A percentile compares a stretch with the other conserved stretches of the same genome.
phyloP scores from a whole-genome alignment of 2,797 vertebrate genomes.

The Sebastes trivittatus region DNA sequence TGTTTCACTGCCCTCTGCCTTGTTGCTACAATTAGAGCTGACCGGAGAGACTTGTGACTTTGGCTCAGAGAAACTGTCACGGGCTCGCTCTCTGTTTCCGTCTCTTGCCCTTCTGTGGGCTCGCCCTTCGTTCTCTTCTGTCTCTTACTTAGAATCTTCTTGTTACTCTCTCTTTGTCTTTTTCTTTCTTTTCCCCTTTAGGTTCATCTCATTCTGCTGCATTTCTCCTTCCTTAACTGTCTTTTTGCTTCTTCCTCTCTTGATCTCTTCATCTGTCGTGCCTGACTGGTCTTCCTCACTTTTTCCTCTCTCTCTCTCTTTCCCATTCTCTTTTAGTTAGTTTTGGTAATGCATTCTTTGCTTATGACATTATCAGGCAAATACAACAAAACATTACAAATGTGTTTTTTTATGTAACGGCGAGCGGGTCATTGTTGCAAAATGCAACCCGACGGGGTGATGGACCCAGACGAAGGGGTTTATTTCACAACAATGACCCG shows the following conservation, averaged over 20 bases:
- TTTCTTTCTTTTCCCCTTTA: not conserved
- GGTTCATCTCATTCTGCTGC: not conserved
- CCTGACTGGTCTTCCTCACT: not conserved
- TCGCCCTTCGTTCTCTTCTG: not conserved
- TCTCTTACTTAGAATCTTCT: not conserved
- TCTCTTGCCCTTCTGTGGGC: not conserved
- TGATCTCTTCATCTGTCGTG: not conserved
- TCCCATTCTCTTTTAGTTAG: not conserved
- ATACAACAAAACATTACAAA: not conserved
- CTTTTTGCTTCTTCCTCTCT: not conserved
- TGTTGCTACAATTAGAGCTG: constrained; percentile 55
- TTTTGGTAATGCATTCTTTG: not conserved
- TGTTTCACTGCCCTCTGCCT: constrained; percentile 17
- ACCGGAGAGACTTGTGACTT: constrained; percentile 35
- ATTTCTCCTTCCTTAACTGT: not conserved
- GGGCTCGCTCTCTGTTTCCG: not conserved
- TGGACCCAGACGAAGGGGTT: no score
- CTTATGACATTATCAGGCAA: not conserved
- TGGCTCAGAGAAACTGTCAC: constrained; percentile 10
- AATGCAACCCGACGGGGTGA: no score
- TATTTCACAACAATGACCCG: no score
- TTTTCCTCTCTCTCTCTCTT: not conserved
- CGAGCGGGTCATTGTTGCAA: no score
- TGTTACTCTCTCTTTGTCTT: not conserved
- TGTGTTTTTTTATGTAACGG: no score